Evolutionary conservation across 2,888 invertebrate genomes (phyloP).

Genomic region (Plagodis pulveraria): DNA sequence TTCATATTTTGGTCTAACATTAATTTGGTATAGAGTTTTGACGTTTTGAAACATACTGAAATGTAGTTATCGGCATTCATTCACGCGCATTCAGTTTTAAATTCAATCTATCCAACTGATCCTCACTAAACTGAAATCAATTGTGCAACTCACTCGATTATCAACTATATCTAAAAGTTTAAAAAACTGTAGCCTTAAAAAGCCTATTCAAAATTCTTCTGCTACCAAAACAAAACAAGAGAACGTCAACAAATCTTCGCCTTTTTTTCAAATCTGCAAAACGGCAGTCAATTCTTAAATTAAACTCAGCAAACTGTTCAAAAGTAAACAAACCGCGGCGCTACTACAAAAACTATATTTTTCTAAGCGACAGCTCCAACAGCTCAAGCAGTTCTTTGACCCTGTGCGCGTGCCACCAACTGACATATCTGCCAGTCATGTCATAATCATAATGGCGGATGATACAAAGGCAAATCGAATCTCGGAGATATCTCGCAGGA

Average conservation of each 20-base stretch:
- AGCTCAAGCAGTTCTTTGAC: constrained; percentile 57
- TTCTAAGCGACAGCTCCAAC: constrained; percentile 53
- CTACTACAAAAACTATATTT: constrained; percentile 56
- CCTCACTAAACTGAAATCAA: no score
- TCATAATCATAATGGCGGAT: constrained; percentile 76
- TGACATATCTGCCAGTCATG: constrained; percentile 76
- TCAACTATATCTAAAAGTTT: no score
- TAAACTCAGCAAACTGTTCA: constrained; percentile 25
- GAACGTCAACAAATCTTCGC: constrained; percentile 1
- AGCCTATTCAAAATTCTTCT: not conserved
- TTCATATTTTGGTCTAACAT: no score
- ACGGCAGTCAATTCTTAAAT: constrained; percentile 31
- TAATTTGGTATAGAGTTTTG: no score
- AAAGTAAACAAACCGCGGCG: constrained; percentile 56
- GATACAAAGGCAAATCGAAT: constrained; percentile 75
- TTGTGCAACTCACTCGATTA: no score
- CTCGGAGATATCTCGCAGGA: constrained; percentile 76
- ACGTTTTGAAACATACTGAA: no score
- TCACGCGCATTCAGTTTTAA: no score
- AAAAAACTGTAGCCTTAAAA: no score
- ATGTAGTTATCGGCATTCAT: no score
- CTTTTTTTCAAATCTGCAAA: constrained; percentile 28
- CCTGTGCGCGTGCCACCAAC: constrained; percentile 69
- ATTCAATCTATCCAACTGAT: no score
- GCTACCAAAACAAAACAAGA: constrained; percentile 9